Percentiles rank a stretch among this genome's conserved stretches.
Evolutionary conservation across 2,113 vertebrate genomes (phyloP).

Genomic region (human (Homo sapiens)): GRCh38 chr18:42611501-42612000

Average conservation of each 20-base stretch:
- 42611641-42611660: not conserved
- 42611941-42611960: not conserved
- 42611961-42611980: not conserved
- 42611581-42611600: conserved; percentile 38
- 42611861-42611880: conserved; percentile 4
- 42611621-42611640: not conserved
- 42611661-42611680: not conserved
- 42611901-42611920: not conserved
- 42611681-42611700: not conserved
- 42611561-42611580: not conserved
- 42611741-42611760: not conserved
- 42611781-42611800: not conserved
- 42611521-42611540: too few relatives aligned
- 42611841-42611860: not conserved
- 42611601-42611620: not conserved
- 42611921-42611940: not conserved
- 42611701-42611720: not conserved
- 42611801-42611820: not conserved
- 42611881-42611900: not conserved
- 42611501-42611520: too few relatives aligned
- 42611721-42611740: not conserved
- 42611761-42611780: not conserved
- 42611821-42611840: not conserved
- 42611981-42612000: not conserved
- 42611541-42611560: not conserved